These are phyloP conservation scores for Darwinula stevensoni DNA, from an alignment of 2,888 invertebrate genomes.

Conservation along the genomic window DNA sequence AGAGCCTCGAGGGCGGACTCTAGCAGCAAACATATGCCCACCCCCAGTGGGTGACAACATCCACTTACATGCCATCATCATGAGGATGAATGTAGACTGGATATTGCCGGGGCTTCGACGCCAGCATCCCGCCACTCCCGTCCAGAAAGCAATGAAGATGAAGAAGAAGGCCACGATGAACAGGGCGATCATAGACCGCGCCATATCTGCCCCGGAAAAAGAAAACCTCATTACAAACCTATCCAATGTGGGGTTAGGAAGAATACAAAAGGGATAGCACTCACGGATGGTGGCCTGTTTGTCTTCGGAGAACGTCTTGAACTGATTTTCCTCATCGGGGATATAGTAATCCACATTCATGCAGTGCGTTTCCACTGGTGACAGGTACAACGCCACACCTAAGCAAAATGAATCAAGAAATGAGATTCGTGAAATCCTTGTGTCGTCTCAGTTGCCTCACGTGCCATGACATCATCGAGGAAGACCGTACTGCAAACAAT, in stretches of 20 bases:
- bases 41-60: no score
- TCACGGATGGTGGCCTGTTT: slow-evolving; percentile 55
- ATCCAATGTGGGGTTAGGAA: no score
- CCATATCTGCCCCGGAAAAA: no score
- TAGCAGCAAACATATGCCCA: no score
- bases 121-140: slow-evolving; percentile 89
- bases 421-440: slow-evolving; percentile 19
- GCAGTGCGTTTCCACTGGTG: slow-evolving; percentile 73
- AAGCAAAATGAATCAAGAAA: slow-evolving; percentile 9
- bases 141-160: slow-evolving; percentile 77
- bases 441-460: slow-evolving; percentile 11
- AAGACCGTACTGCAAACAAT: no score
- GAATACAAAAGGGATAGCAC: no score
- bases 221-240: no score
- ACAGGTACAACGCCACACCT: slow-evolving; percentile 14
- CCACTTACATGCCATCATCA: slow-evolving; percentile 53
- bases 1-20: no score
- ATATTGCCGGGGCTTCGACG: slow-evolving; percentile 74
- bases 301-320: slow-evolving; percentile 44
- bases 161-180: slow-evolving; percentile 75
- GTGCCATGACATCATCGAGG: no score
- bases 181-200: slow-evolving; percentile 67
- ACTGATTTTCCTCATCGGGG: slow-evolving; percentile 55
- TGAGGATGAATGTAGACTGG: slow-evolving; percentile 66
- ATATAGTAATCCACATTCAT: slow-evolving; percentile 82